These are phyloP conservation scores for Arnoldichthys spilopterus DNA, from an alignment of 2,797 vertebrate species.

Conservation along the genomic window DNA sequence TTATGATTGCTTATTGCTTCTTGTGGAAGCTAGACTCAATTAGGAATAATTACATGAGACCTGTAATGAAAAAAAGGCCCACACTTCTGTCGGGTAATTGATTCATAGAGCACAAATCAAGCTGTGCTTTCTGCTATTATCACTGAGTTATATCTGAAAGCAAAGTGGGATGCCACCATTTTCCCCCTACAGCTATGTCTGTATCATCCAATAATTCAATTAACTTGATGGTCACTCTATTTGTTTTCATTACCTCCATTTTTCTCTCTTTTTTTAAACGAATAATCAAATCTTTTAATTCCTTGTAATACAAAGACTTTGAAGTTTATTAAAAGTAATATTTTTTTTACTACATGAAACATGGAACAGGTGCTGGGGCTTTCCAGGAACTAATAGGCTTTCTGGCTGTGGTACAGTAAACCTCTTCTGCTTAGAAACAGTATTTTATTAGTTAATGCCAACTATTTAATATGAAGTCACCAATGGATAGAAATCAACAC, in stretches of 20 bases:
- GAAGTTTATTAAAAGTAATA: conserved; percentile 1
- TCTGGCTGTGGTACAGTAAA: neutral
- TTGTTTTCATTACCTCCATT: conserved; percentile 34
- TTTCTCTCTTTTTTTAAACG: neutral
- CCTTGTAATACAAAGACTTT: neutral
- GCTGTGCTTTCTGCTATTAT: conserved; percentile 26
- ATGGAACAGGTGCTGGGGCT: neutral
- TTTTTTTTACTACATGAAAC: neutral
- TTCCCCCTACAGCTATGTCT: neutral
- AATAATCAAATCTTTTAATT: neutral
- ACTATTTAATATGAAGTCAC: no score
- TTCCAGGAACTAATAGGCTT: neutral
- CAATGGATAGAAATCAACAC: no score
- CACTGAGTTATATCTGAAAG: conserved; percentile 25
- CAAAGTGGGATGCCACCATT: conserved; percentile 32
- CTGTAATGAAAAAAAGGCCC: conserved; percentile 45
- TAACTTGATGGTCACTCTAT: conserved; percentile 18
- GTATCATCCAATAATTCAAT: conserved; percentile 30
- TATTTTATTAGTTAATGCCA: no score
- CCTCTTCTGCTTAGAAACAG: neutral
- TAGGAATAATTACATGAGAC: conserved; percentile 51
- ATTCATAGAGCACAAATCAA: conserved; percentile 37
- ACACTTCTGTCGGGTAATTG: conserved; percentile 43
- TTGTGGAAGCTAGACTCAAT: conserved; percentile 46
- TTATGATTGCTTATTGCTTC: conserved; percentile 47